A percentile compares a stretch with the other conserved stretches of the same genome.
These are phyloP conservation scores for Maniola hyperantus DNA, from an alignment of 2,888 invertebrate genomes.

Conservation along the genomic window DNA sequence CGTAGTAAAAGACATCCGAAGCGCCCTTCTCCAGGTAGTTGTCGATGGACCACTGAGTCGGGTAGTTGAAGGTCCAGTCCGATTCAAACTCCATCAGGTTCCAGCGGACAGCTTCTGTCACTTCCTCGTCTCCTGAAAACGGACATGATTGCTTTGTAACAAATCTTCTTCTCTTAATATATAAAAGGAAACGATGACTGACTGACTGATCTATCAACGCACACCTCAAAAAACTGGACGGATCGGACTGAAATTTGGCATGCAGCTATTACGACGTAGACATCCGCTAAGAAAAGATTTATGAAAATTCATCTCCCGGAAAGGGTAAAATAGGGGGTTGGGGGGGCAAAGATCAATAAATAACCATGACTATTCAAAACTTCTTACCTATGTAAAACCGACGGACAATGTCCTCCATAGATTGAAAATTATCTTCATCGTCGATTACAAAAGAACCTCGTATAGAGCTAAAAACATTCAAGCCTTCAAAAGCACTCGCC, in stretches of 20 bases:
- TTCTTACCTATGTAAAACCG: constrained; percentile 51
- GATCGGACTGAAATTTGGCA: too few relatives aligned
- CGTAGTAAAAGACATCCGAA: constrained; percentile 47
- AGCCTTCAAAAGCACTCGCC: background rate
- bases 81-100: constrained; percentile 46
- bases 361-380: background rate
- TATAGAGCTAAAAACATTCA: constrained; percentile 14
- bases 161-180: too few relatives aligned
- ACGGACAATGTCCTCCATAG: constrained; percentile 45
- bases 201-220: too few relatives aligned
- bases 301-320: too few relatives aligned
- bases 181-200: too few relatives aligned
- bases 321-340: too few relatives aligned
- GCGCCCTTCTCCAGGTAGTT: constrained; percentile 41
- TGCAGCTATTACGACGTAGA: too few relatives aligned
- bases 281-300: too few relatives aligned
- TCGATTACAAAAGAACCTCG: constrained; percentile 7
- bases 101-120: constrained; percentile 35
- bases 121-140: constrained; percentile 47
- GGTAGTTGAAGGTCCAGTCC: constrained; percentile 48
- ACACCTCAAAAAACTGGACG: too few relatives aligned
- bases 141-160: background rate
- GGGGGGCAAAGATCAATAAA: too few relatives aligned
- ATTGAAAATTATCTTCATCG: constrained; percentile 22
- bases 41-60: constrained; percentile 44